Evolutionary conservation across 2,888 invertebrate species (phyloP), one percentile per base, ranked within the genome.

Genomic region (Drosophila vallismaia): DNA sequence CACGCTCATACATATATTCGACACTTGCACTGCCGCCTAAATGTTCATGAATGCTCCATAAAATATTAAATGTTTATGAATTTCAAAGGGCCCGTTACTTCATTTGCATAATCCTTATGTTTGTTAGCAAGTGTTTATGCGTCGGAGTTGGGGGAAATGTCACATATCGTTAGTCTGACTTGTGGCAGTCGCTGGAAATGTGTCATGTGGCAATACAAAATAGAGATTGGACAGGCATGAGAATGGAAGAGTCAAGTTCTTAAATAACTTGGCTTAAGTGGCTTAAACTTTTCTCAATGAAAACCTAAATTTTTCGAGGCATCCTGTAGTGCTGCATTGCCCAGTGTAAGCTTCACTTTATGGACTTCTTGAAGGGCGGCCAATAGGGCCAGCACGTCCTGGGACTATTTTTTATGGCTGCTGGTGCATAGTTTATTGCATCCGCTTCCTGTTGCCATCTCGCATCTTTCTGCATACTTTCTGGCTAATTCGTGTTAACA

Each of bases 51-150:
- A 71, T 74, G 71, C 70, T 57, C 54, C 79, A 79, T 79, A 74
- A 79, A 76, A 82, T 76, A 82, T 79, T 79, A 60, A 79, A 79
- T 79, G 79, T 79, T 82, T 82, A 82, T 79, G 82, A 79, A 79
- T 79, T 74, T 76, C 74, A 62, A 82, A 76, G 69, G 66, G 48
- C 71, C 52, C 64, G 57, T 75, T 52, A 64, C 72, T 75, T 75
- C 70, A 83, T 80, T 80, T 83, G 77, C 79, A 79, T 79, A 79
- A 79, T 77, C 83, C 71, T 58, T 64, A 64, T 79, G 79, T 79
- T 71, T 63, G 63, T 36, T 51, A 59, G 31, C 71, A 60, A 71
- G 52, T 63, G 63, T 63, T 36, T 64, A 44, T 62, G 45, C 36
- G 44, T 53, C 19, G 19, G 36, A 28, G 28, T 50, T 9, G 33